Conservation (phyloP, 2,888 invertebrate genomes). For the Tyria jacobaeae region DNA sequence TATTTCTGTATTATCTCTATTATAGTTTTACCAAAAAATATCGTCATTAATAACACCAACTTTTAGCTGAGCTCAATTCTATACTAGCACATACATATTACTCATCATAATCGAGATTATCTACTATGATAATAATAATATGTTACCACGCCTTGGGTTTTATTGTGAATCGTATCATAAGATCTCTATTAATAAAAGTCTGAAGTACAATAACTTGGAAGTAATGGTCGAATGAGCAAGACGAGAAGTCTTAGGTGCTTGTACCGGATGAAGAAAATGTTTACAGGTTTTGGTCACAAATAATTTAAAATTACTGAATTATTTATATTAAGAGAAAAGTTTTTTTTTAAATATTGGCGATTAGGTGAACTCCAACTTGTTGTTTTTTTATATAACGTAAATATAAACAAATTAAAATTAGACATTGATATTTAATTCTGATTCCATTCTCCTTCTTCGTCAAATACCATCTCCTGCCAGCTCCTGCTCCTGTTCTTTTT, state of each 20-base stretch:
- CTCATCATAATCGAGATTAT: constrained; percentile 30
- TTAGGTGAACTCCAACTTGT: too few relatives aligned
- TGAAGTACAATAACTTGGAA: constrained; percentile 44
- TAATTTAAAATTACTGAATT: too few relatives aligned
- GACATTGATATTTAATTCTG: too few relatives aligned
- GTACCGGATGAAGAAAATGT: background rate
- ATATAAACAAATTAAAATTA: too few relatives aligned
- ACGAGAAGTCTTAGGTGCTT: constrained; percentile 5
- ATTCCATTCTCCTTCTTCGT: too few relatives aligned
- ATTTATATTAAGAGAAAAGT: too few relatives aligned
- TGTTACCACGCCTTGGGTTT: constrained; percentile 24
- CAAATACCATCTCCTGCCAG: too few relatives aligned
- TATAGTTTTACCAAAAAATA: constrained; percentile 14
- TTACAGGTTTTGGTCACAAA: background rate
- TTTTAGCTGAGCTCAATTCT: constrained; percentile 10
- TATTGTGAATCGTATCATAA: constrained; percentile 49
- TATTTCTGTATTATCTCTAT: background rate
- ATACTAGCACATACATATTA: constrained; percentile 14
- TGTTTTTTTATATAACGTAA: too few relatives aligned
- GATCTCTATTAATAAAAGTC: constrained; percentile 63
- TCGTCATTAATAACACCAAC: constrained; percentile 24
- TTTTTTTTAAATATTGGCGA: too few relatives aligned
- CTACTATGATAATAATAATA: constrained; percentile 21
- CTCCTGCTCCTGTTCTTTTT: too few relatives aligned
- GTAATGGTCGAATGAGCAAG: constrained; percentile 34